These are phyloP conservation scores for Hestina assimilis DNA, from an alignment of 1,140 invertebrate genomes.

Conservation along the genomic window DNA sequence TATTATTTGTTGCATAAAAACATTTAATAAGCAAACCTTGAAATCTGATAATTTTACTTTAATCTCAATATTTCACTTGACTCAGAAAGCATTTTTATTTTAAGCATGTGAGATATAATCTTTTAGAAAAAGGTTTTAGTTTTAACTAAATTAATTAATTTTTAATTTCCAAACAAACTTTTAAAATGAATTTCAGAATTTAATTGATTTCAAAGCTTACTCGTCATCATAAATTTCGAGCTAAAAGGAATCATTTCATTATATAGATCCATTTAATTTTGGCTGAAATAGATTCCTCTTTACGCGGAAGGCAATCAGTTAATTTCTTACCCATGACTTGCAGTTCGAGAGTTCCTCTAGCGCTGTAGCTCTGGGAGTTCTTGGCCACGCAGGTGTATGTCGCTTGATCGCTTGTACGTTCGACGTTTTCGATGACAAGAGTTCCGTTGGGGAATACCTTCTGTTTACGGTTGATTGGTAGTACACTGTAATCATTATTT, in stretches of 20 bases:
- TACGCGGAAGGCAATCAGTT: neutral
- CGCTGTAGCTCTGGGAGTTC: conserved; percentile 93
- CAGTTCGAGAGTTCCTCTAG: conserved; percentile 91
- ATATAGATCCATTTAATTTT: neutral
- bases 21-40: no score
- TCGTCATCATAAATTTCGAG: neutral
- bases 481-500: conserved; percentile 79
- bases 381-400: conserved; percentile 96
- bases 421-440: conserved; percentile 95
- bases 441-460: conserved; percentile 96
- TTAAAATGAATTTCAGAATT: neutral
- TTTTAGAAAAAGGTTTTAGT: no score
- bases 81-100: no score
- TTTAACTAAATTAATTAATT: neutral
- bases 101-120: no score
- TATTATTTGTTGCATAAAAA: no score
- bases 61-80: no score
- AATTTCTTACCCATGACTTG: conserved; percentile 93
- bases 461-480: conserved; percentile 97
- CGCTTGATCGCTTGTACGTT: conserved; percentile 94
- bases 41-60: no score
- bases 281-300: conserved; percentile 10
- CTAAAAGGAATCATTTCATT: neutral
- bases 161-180: neutral
- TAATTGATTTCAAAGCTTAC: neutral